phyloP scores from a whole-genome alignment of 2,113 vertebrate species.

The Limanda limanda region DNA sequence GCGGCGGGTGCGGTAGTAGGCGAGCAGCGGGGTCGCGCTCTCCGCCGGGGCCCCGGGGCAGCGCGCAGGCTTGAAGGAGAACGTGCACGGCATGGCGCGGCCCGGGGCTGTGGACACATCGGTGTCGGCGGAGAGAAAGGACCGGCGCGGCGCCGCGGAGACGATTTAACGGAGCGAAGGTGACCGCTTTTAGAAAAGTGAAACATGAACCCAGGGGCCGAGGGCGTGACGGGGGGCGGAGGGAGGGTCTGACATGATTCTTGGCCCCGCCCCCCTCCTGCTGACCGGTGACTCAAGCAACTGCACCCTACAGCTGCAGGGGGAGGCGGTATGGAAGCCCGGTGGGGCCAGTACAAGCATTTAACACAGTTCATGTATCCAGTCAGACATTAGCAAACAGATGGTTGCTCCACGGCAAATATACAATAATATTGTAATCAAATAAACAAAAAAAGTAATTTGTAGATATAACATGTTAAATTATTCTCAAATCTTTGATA shows the following conservation, averaged over 20 bases:
- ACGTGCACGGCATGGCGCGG: slow-evolving; percentile 67
- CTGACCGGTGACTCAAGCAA: not conserved
- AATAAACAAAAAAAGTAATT: no score
- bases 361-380: not conserved
- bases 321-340: not conserved
- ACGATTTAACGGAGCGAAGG: not conserved
- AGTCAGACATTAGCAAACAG: no score
- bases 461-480: no score
- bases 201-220: slow-evolving; percentile 51
- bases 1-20: slow-evolving; percentile 12
- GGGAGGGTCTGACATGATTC: not conserved
- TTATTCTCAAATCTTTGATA: no score
- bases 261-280: slow-evolving; percentile 8
- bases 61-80: slow-evolving; percentile 53
- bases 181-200: slow-evolving; percentile 55
- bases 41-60: slow-evolving; percentile 20
- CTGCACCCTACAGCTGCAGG: not conserved
- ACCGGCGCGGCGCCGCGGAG: not conserved
- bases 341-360: not conserved
- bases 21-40: slow-evolving; percentile 7
- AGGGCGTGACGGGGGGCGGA: slow-evolving; percentile 3
- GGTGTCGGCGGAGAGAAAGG: not conserved
- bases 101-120: not conserved
- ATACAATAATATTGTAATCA: no score
- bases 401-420: no score